phyloP scores from a whole-genome alignment of 1,140 invertebrate genomes.

The Drosophila rhopaloa region DNA sequence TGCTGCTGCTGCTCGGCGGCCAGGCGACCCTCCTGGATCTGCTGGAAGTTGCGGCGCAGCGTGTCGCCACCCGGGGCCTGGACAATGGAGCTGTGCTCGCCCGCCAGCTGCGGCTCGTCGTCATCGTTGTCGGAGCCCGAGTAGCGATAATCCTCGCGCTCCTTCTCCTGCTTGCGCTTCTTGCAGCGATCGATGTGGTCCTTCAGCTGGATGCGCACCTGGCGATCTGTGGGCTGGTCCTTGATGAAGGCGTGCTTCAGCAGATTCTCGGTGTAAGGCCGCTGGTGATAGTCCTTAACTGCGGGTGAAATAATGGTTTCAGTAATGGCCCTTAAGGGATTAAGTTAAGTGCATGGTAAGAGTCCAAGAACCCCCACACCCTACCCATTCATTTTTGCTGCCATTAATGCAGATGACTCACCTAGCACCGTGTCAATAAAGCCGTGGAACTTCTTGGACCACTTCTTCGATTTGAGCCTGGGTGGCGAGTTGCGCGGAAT shows the following conservation, averaged over 20 bases:
- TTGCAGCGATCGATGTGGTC: conserved; percentile 99
- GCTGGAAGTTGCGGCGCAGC: conserved; percentile 97
- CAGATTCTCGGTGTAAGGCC: conserved; percentile 99
- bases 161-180: conserved; percentile 96
- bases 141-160: conserved; percentile 93
- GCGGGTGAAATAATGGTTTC: conserved; percentile 70
- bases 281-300: conserved; percentile 99
- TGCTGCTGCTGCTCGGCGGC: conserved; percentile 85
- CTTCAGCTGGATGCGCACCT: conserved; percentile 99
- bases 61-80: conserved; percentile 96
- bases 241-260: conserved; percentile 98
- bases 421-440: conserved; percentile 87
- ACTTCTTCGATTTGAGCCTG: conserved; percentile 98
- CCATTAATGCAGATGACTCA: conserved; percentile 46
- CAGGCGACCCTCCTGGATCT: conserved; percentile 95
- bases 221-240: conserved; percentile 98
- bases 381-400: not conserved
- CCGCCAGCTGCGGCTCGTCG: conserved; percentile 92
- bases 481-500: conserved; percentile 99
- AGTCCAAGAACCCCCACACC: not conserved
- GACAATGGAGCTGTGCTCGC: conserved; percentile 95
- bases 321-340: not conserved
- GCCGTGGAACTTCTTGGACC: conserved; percentile 98
- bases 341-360: not conserved
- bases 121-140: conserved; percentile 96